Evolutionary conservation across 2,888 invertebrate species (phyloP).

Genomic region (Volucella inflata): DNA sequence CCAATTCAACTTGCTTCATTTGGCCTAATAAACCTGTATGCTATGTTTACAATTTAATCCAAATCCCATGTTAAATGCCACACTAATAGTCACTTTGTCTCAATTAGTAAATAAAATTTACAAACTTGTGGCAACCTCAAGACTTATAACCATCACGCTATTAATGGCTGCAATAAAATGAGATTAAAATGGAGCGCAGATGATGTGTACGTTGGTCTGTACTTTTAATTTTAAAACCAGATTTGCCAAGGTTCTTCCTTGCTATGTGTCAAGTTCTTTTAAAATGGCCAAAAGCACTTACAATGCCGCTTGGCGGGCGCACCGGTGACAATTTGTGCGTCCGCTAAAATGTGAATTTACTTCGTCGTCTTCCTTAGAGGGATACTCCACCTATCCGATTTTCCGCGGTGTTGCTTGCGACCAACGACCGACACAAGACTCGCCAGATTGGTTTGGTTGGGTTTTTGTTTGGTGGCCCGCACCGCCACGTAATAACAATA

Average conservation of each 20-base stretch:
- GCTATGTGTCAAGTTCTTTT: constrained; percentile 21
- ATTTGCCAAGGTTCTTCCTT: constrained; percentile 41
- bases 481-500: constrained; percentile 72
- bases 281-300: constrained; percentile 73
- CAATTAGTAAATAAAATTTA: constrained; percentile 72
- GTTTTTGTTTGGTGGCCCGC: constrained; percentile 56
- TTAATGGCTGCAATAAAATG: constrained; percentile 71
- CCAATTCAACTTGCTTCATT: constrained; percentile 9
- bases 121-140: constrained; percentile 62
- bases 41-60: constrained; percentile 72
- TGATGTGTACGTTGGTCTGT: constrained; percentile 46
- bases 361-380: constrained; percentile 9
- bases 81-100: constrained; percentile 73
- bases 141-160: constrained; percentile 59
- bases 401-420: neutral
- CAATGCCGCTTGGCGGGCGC: constrained; percentile 28
- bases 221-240: constrained; percentile 49
- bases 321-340: constrained; percentile 72
- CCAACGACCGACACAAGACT: constrained; percentile 3
- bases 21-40: constrained; percentile 41
- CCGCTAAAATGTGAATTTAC: constrained; percentile 50
- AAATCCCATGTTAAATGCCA: constrained; percentile 67
- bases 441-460: constrained; percentile 34
- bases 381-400: neutral
- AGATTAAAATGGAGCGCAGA: constrained; percentile 66